Conservation (phyloP, 2,888 invertebrate species). For the Caenorhabditis japonica region DNA sequence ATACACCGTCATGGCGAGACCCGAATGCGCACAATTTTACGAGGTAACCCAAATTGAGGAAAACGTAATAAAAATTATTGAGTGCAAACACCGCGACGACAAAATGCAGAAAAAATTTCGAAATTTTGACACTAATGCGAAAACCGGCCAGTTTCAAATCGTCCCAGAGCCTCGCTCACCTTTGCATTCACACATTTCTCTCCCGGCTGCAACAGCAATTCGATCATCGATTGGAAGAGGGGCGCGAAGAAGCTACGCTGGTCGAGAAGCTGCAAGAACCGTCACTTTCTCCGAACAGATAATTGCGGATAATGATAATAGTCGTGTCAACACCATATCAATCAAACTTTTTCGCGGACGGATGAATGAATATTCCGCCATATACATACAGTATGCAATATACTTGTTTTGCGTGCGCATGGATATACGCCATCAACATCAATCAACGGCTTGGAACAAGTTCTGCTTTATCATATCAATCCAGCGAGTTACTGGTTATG, state of each 20-base stretch:
- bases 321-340: slow-evolving; percentile 31
- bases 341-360: too few species aligned
- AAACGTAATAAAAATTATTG: too few species aligned
- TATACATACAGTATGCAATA: slow-evolving; percentile 1
- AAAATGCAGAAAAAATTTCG: too few species aligned
- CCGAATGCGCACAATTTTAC: too few species aligned
- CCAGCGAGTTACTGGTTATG: slow-evolving; percentile 28
- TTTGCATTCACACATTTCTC: slow-evolving; percentile 58
- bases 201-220: slow-evolving; percentile 57
- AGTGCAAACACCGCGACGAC: too few species aligned
- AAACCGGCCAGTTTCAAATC: too few species aligned
- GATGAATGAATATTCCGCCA: too few species aligned
- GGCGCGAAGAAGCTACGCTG: slow-evolving; percentile 49
- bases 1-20: too few species aligned
- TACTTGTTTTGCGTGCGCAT: not conserved
- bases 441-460: slow-evolving; percentile 15
- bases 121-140: too few species aligned
- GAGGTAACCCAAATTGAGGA: too few species aligned
- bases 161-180: too few species aligned
- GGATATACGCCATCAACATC: slow-evolving; percentile 11
- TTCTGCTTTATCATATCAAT: slow-evolving; percentile 41
- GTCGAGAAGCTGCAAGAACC: slow-evolving; percentile 49
- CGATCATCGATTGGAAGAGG: slow-evolving; percentile 59
- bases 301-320: not conserved
- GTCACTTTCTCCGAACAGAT: too few species aligned